These are phyloP conservation scores for Mastacembelus armatus DNA, from an alignment of 2,797 vertebrate species.

Conservation along the genomic window DNA sequence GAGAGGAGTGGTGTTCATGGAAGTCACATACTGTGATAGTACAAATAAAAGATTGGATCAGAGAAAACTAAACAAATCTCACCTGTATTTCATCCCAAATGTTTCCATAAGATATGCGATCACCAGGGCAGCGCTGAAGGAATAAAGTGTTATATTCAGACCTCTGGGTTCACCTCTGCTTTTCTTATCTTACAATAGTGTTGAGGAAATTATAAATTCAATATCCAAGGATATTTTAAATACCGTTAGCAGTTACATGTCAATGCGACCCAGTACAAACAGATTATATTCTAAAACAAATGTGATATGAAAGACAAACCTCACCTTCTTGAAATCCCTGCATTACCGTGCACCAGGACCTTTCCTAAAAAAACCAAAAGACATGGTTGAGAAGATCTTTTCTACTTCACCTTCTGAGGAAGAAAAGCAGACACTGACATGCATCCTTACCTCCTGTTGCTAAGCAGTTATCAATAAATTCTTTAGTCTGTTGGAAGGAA, in stretches of 20 bases:
- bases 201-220: not conserved
- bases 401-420: not conserved
- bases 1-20: fast-evolving
- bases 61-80: constrained; percentile 34
- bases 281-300: no score
- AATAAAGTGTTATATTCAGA: constrained; percentile 3
- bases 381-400: not conserved
- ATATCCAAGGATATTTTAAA: not conserved
- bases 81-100: constrained; percentile 99
- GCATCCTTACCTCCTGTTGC: constrained; percentile 90
- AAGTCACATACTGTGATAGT: not conserved
- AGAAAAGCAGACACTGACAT: not conserved
- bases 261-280: not conserved
- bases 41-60: not conserved
- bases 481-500: constrained; percentile 90
- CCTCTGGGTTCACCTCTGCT: not conserved
- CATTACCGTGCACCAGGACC: constrained; percentile 98
- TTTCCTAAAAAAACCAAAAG: constrained; percentile 85
- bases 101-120: constrained; percentile 99
- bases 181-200: not conserved
- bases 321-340: constrained; percentile 98
- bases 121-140: constrained; percentile 85
- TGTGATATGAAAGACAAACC: not conserved
- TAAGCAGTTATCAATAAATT: constrained; percentile 98
- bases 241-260: not conserved